Evolutionary conservation across 2,113 vertebrate species (phyloP), one percentile per base, ranked within the genome.

Genomic region (Chaenocephalus aceratus): DNA sequence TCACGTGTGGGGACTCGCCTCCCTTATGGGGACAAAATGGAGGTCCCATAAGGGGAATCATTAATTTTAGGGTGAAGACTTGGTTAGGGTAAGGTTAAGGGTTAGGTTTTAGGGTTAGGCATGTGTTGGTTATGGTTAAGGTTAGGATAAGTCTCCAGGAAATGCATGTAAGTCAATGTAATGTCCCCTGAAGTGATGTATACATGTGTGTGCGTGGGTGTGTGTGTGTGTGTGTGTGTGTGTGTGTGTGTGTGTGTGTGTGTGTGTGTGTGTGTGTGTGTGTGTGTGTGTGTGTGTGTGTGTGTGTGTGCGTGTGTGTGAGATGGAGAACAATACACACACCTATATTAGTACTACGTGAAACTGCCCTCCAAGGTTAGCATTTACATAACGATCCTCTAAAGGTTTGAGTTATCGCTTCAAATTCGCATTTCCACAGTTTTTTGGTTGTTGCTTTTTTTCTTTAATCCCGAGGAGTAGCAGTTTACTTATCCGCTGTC

Each of bases 401-500:
- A 90, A 84, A 66, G 36, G 48, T 86, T 86, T 93, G 92, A 93
- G 92, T 89, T 90, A 93, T 92, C 62, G 56, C 30, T 72, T 86
- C 23, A 69, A 80, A 79, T 88, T 14, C 70, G 57, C 52, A 49
- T 36, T 68, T 72, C 75, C 21, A 60, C 26, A 62, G 11, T 41
- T 26, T 74, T 41, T 46, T 52, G 64, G 21, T 52, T 66, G 44
- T n/a, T 23, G 23, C 34, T 53, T 10, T 34, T 21, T 53, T 66
- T 53, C 44, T 49, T n/a, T 54, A 8, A 60, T 86, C 86, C 87
- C 71, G 26, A 85, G 82, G 83, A 57, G 65, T 65, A 59, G 75
- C 82, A 58, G 66, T 84, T 90, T 88, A 82, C 85, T 80, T 78
- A 71, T 83, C 58, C 34, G 12, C 79, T 57, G 77, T 88, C 62